Percentiles rank a stretch among this genome's conserved stretches.
phyloP scores from a whole-genome alignment of 2,888 invertebrate genomes.

The Pardosa pseudoannulata region DNA sequence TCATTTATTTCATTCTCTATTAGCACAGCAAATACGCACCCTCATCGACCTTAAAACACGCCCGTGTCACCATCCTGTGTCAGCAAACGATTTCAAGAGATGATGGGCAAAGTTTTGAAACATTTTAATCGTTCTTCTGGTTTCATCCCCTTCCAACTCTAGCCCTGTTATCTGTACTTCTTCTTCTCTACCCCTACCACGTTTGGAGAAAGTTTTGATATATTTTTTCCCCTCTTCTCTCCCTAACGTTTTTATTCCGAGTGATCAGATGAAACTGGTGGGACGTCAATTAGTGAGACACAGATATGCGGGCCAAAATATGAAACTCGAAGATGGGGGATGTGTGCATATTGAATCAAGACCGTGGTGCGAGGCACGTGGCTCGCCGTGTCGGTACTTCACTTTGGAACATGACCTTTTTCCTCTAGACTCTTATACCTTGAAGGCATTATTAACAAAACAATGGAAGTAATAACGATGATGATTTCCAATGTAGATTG shows the following conservation, averaged over 20 bases:
- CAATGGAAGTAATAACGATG: too few relatives aligned
- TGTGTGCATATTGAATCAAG: neutral
- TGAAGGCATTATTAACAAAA: too few relatives aligned
- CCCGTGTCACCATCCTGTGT: neutral
- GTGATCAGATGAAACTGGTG: constrained; percentile 51
- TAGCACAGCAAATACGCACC: neutral
- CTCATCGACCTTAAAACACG: too few relatives aligned
- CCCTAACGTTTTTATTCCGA: neutral
- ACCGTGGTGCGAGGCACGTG: neutral
- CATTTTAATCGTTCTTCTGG: constrained; percentile 29
- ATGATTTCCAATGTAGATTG: too few relatives aligned
- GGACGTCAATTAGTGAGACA: constrained; percentile 65
- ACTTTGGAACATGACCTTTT: too few relatives aligned
- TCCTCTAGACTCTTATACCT: too few relatives aligned
- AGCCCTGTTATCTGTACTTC: neutral
- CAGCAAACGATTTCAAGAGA: constrained; percentile 4
- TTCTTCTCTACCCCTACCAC: neutral
- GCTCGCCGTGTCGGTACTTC: too few relatives aligned
- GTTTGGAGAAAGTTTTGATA: constrained; percentile 8
- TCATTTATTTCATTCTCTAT: too few relatives aligned
- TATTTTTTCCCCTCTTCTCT: too few relatives aligned
- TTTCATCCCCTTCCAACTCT: constrained; percentile 4
- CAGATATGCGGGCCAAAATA: constrained; percentile 42
- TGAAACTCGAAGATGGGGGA: constrained; percentile 11
- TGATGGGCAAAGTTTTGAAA: constrained; percentile 2